These are phyloP conservation scores for Mormyrops attenuatus DNA, from an alignment of 2,797 vertebrate genomes.

Conservation along the genomic window DNA sequence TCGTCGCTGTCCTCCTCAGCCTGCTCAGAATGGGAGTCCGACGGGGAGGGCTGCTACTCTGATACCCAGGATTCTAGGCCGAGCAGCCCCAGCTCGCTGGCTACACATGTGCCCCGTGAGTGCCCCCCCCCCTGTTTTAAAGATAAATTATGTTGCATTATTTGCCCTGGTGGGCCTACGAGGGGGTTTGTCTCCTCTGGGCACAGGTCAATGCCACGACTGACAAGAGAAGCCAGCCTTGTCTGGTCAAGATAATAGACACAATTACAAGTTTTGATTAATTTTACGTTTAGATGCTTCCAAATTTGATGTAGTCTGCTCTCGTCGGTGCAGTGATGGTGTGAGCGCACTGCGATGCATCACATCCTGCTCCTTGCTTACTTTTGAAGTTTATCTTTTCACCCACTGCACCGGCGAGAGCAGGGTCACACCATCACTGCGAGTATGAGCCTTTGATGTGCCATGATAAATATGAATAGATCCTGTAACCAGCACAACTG, in stretches of 20 bases:
- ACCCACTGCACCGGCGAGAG: not conserved
- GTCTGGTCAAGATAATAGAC: not conserved
- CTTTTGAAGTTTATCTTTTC: not conserved
- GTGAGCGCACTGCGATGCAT: not conserved
- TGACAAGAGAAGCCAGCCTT: not conserved
- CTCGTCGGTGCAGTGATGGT: not conserved
- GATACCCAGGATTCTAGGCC: constrained; percentile 33
- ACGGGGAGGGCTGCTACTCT: constrained; percentile 50
- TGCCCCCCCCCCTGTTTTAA: constrained; percentile 17
- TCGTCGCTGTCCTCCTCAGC: constrained; percentile 30
- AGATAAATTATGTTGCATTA: not conserved
- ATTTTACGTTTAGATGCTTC: not conserved
- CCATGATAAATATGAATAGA: not conserved
- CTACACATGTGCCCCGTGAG: constrained; percentile 59
- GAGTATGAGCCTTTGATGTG: not conserved
- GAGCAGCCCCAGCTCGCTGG: constrained; percentile 37
- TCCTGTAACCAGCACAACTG: constrained; percentile 28
- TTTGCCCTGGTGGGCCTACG: not conserved
- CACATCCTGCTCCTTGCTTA: not conserved
- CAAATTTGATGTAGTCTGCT: not conserved
- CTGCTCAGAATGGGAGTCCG: constrained; percentile 57
- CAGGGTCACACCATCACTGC: not conserved
- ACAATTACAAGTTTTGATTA: not conserved
- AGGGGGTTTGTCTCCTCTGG: not conserved
- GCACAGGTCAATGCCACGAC: not conserved